phyloP scores from a whole-genome alignment of 2,113 vertebrate species.

The Symphodus melops region DNA sequence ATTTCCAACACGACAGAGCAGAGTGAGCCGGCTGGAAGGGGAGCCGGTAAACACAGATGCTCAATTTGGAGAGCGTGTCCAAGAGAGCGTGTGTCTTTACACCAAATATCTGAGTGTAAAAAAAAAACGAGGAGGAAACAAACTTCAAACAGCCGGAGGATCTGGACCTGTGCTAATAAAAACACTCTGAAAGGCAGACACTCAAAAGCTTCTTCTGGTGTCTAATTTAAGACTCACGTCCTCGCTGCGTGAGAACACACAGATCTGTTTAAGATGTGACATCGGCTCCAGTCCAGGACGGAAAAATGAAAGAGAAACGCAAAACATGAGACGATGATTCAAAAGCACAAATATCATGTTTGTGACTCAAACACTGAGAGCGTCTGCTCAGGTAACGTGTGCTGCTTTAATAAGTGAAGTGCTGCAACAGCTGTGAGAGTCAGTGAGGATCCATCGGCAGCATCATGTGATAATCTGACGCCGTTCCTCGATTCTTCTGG shows the following conservation, averaged over 20 bases:
- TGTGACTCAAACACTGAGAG: too few species aligned
- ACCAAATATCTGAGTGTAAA: background rate
- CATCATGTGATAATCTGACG: too few species aligned
- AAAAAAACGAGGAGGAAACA: background rate
- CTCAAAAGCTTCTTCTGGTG: background rate
- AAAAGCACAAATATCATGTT: background rate
- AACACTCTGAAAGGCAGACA: background rate
- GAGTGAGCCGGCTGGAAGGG: background rate
- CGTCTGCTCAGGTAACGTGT: too few species aligned
- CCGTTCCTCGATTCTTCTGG: too few species aligned
- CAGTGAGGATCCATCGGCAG: too few species aligned
- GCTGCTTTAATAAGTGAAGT: too few species aligned
- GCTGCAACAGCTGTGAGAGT: too few species aligned
- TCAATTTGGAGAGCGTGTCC: slow-evolving; percentile 17
- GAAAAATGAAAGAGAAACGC: background rate
- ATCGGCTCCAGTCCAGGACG: background rate
- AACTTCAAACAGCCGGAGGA: background rate
- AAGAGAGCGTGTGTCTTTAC: slow-evolving; percentile 1
- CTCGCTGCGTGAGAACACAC: background rate
- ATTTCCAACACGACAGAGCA: slow-evolving; percentile 23
- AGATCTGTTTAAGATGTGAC: background rate
- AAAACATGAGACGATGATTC: background rate
- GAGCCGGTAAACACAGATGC: slow-evolving; percentile 35
- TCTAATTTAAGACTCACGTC: background rate
- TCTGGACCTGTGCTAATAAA: background rate